Percentiles rank a stretch among this genome's conserved stretches.
Evolutionary conservation across 1,140 invertebrate species (phyloP).

Genomic region (Triops longicaudatus): DNA sequence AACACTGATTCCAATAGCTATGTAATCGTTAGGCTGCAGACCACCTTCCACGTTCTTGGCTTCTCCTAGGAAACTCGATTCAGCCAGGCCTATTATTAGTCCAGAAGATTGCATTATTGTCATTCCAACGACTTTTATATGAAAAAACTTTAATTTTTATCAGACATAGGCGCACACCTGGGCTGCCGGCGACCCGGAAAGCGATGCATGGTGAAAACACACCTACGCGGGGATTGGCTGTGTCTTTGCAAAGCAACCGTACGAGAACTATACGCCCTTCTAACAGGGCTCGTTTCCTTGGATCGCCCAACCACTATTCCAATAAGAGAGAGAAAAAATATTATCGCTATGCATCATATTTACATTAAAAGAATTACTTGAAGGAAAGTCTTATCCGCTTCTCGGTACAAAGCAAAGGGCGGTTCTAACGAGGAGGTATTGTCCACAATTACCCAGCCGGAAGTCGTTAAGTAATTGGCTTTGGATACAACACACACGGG

Average conservation of each 20-base stretch:
- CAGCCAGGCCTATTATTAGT: slow-evolving; percentile 20
- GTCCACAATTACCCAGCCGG: slow-evolving; percentile 64
- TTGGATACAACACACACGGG: slow-evolving; percentile 79
- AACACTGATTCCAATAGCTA: slow-evolving; percentile 70
- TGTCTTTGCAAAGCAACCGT: slow-evolving; percentile 66
- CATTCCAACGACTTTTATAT: background rate
- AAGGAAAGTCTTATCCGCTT: slow-evolving; percentile 67
- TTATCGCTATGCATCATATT: background rate
- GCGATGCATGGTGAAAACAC: slow-evolving; percentile 71
- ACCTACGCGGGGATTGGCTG: slow-evolving; percentile 45
- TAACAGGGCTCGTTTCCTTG: slow-evolving; percentile 57
- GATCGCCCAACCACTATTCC: slow-evolving; percentile 72
- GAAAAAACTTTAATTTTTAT: background rate
- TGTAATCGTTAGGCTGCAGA: slow-evolving; percentile 52
- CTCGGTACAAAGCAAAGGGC: slow-evolving; percentile 66
- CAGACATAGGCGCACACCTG: slow-evolving; percentile 50
- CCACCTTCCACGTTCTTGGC: slow-evolving; percentile 38
- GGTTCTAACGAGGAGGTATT: slow-evolving; percentile 64
- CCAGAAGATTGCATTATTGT: background rate
- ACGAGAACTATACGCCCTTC: slow-evolving; percentile 69
- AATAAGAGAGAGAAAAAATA: slow-evolving; percentile 29
- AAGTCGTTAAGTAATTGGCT: slow-evolving; percentile 63
- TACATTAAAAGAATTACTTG: slow-evolving; percentile 57
- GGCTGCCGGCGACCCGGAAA: slow-evolving; percentile 70
- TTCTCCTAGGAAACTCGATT: slow-evolving; percentile 22